phyloP scores from a whole-genome alignment of 2,113 vertebrate genomes.

The Holacanthus passer region DNA sequence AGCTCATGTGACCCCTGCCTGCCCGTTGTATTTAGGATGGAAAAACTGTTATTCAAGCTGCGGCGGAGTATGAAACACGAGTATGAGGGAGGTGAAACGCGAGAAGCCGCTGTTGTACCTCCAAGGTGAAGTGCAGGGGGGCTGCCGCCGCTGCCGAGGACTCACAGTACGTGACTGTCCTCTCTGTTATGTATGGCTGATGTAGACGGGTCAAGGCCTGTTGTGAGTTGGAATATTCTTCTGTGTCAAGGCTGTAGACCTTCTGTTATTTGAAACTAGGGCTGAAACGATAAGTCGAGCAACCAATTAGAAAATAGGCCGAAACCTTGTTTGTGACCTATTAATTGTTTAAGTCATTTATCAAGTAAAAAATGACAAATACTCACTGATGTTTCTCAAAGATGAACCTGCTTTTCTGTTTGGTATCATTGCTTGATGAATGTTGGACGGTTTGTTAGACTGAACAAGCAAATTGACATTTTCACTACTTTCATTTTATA shows the following conservation, averaged over 20 bases:
- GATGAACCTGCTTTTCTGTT: too few relatives aligned
- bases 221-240: conserved; percentile 3
- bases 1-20: conserved; percentile 15
- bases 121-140: conserved; percentile 58
- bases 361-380: background rate
- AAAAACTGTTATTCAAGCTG: conserved; percentile 65
- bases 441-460: background rate
- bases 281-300: background rate
- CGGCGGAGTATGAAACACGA: conserved; percentile 64
- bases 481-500: background rate
- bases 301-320: background rate
- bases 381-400: background rate
- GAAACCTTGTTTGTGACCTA: background rate
- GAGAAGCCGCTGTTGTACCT: conserved; percentile 41
- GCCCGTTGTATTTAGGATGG: conserved; percentile 54
- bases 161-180: conserved; percentile 35
- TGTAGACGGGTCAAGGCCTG: conserved; percentile 33
- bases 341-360: background rate
- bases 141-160: background rate
- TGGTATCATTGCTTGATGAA: too few relatives aligned
- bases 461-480: background rate
- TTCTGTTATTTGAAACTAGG: conserved; percentile 24
- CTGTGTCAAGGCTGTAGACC: conserved; percentile 15
- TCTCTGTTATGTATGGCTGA: conserved; percentile 38
- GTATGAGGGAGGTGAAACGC: conserved; percentile 28